Evolutionary conservation across 2,888 invertebrate genomes (phyloP), one percentile per base, ranked within the genome.

Genomic region (Erynnis tages): DNA sequence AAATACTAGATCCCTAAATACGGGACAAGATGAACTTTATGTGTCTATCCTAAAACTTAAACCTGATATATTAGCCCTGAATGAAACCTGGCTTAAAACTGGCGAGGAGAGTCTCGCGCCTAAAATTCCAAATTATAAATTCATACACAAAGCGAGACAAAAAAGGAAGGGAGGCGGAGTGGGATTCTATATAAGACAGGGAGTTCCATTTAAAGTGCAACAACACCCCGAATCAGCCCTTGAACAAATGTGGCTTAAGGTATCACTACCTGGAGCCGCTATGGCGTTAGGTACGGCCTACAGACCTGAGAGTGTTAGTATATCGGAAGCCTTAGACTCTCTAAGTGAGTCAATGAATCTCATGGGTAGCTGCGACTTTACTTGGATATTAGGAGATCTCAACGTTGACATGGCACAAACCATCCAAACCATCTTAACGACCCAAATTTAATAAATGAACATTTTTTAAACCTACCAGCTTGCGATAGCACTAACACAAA

Each of bases 251-350:
- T 49, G 49, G 49, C 8, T 49, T 3, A 32, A 49, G 11, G 37
- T 49, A 2, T 10, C 5, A 4, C 21, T 49, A 13, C 23, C 49
- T 1, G 11, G 30, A 14, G 11, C 11, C 2, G 25, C 17, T 2
- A 2, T 49, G 4, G 49, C 49, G 4, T 11, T 49, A 2, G 49
- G 49, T 11, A 49, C 49, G 2, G 52, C 44, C 1, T 52, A 52
- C 16, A 52, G 52, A 37, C 43, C 43, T 1, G 52, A 52, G n/a
- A 29, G 16, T 10, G 21, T 52, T 14, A 32, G 27, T 11, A 21
- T 44, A 1, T 2, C n/a, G 7, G 19, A 25, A 2, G 37, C 52
- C n/a, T 14, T 52, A 10, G 52, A 52, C n/a, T 7, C 35, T 6
- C 35, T 44, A 4, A 43, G 43, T 7, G 52, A 52, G n/a, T 43